Percentiles rank a stretch among this genome's conserved stretches.
These are phyloP conservation scores for Epicampocera succincta DNA, from an alignment of 2,888 invertebrate genomes.

Conservation along the genomic window DNA sequence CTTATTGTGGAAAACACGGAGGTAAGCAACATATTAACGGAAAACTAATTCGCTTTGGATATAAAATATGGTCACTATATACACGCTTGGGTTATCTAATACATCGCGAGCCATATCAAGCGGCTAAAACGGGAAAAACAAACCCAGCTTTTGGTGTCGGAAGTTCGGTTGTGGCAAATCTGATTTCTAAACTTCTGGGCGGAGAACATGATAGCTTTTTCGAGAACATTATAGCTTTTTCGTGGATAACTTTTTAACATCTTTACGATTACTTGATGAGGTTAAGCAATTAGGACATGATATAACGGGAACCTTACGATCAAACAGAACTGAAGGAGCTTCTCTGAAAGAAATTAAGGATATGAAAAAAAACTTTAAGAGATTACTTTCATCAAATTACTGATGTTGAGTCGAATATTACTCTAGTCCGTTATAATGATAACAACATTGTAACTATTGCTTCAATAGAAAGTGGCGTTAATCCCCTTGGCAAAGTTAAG, in stretches of 20 bases:
- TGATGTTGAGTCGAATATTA: not conserved
- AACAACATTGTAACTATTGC: slow-evolving; percentile 23
- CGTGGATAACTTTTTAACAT: slow-evolving; percentile 5
- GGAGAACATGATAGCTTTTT: not conserved
- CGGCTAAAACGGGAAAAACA: slow-evolving; percentile 4
- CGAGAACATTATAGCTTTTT: not conserved
- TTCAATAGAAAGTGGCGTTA: too few species aligned
- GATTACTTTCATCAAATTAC: slow-evolving; percentile 10
- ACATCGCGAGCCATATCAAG: slow-evolving; percentile 10
- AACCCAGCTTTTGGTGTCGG: slow-evolving; percentile 4
- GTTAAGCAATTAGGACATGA: slow-evolving; percentile 5
- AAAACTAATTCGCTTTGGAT: slow-evolving; percentile 13
- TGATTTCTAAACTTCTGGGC: slow-evolving; percentile 15
- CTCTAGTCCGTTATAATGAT: slow-evolving; percentile 8
- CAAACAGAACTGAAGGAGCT: slow-evolving; percentile 15
- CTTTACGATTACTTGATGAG: slow-evolving; percentile 7
- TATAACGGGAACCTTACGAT: slow-evolving; percentile 7
- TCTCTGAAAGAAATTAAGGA: slow-evolving; percentile 1
- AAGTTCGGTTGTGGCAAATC: slow-evolving; percentile 9
- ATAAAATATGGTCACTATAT: slow-evolving; percentile 16
- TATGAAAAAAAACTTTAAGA: slow-evolving; percentile 7
- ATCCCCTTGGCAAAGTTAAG: too few species aligned
- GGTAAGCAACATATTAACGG: not conserved
- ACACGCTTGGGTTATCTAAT: slow-evolving; percentile 16
- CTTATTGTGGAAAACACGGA: not conserved